Base-by-base conservation (phyloP, 2,888 invertebrate species). In the Stenotaenia linearis region DNA sequence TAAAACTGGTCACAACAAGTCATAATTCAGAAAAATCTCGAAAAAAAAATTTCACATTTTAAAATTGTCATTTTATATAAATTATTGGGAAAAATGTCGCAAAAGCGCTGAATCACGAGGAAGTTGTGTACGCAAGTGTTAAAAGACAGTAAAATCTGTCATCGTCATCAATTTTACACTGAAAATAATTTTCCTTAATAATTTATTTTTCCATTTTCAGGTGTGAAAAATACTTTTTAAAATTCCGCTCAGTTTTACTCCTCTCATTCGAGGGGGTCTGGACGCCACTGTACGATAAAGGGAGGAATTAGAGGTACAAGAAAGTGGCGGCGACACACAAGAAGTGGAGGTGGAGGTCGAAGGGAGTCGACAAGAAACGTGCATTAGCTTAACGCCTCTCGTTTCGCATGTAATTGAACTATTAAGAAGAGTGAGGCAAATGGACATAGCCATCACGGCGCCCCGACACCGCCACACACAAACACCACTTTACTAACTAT, bases 311-410 rank as follows among this genome's bases (percentile, higher is more conserved):
- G 61, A 61, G 61, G 25, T 25, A 61, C 61, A 61, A 61, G 25
- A 61, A 61, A 61, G 61, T 61, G 61, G 61, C 61, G 61, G 61
- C 61, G 61, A 61, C 61, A 61, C 61, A 61, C 61, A 61, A 61
- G 28, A 61, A 61, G 61, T 61, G 61, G 61, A 61, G 61, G 61
- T 61, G 61, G 61, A 61, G 61, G 61, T 61, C 61, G 61, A 61
- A 61, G 25, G 25, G 0, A 6, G 25, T 9, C 25, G 61, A 61
- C 61, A 61, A 61, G 61, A 61, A 61, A 61, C 61, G 61, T 61
- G 61, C 61, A 61, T 61, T 61, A 61, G 61, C 61, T 61, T 61
- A 61, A 61, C 61, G 61, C 61, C 61, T 61, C 61, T 23, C 61
- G 61, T 61, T 61, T 61, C 61, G 61, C 61, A 61, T 61, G 61